Evolutionary conservation across 2,888 invertebrate genomes (phyloP), one percentile per base, ranked within the genome.

Genomic region (Horisme vitalbata): DNA sequence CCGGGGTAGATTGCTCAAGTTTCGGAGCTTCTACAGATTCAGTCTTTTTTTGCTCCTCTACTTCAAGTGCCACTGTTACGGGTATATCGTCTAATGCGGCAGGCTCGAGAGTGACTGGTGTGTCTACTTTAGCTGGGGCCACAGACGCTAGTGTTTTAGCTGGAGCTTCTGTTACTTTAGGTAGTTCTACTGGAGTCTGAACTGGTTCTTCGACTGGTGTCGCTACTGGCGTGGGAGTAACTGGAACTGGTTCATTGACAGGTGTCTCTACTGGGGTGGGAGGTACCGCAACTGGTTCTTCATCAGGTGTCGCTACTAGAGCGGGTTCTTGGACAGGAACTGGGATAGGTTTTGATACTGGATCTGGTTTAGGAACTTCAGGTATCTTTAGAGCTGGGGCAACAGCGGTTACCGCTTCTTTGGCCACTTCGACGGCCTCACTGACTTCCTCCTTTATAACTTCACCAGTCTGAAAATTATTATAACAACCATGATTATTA

Each of bases 381-480:
- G 54, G 20, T 15, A 43, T 41, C 4, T 33, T 50, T 21, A 47
- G 46, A 2, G 41, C 52, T 0, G 58, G 39, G n/a, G 55, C 48
- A 34, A 55, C 60, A 1, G 37, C 53, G 1, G 52, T 51, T 1
- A 51, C 41, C 3, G 63, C 68, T 54, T 71, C 70, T 49, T 68
- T 64, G 8, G 66, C 69, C n/a, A 65, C 59, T 57, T 71, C 68
- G 4, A 47, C 41, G 1, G 50, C 35, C 15, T 49, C 55, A 26
- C 57, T 56, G 12, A 47, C 49, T 18, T 44, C 44, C 39, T 51
- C 47, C 35, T 56, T 36, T 11, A 32, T 15, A 5, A 50, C 58
- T 51, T 59, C 63, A 15, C 43, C 47, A n/a, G 58, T 48, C 45
- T 59, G 41, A 10, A 47, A 47, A 9, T 36, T 2, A 11, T 9